Percentiles rank a stretch among this genome's conserved stretches.
These are phyloP conservation scores for Fopius arisanus DNA, from an alignment of 1,140 invertebrate genomes.

Conservation along the genomic window DNA sequence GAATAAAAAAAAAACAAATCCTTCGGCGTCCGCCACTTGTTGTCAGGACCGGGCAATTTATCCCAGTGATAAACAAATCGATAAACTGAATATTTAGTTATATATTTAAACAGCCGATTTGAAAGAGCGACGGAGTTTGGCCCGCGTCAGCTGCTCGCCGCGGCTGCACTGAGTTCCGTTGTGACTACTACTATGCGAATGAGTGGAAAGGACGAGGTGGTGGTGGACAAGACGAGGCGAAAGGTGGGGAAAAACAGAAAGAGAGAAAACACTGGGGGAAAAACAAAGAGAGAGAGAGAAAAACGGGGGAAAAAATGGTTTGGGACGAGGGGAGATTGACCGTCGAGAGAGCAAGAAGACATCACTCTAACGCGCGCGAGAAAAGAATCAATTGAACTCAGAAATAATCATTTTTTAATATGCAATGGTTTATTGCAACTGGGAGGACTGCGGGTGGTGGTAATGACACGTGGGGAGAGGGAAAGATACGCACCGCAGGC, in stretches of 20 bases:
- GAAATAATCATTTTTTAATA: neutral
- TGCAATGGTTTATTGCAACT: neutral
- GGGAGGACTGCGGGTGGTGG: neutral
- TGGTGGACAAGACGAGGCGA: slow-evolving; percentile 26
- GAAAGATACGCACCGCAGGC: no score
- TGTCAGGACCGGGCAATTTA: no score
- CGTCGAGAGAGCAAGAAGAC: neutral
- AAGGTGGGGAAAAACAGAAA: slow-evolving; percentile 9
- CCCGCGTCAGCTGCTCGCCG: slow-evolving; percentile 41
- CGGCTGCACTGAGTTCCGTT: slow-evolving; percentile 44
- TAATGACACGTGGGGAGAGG: neutral
- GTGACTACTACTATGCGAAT: slow-evolving; percentile 34
- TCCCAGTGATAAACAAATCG: no score
- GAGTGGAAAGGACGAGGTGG: slow-evolving; percentile 36
- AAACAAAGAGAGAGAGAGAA: slow-evolving; percentile 1
- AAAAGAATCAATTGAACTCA: neutral
- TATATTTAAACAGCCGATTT: no score
- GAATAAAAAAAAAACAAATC: neutral
- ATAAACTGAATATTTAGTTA: no score
- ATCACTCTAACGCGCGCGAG: neutral
- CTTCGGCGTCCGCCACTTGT: slow-evolving; percentile 7
- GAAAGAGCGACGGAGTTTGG: slow-evolving; percentile 11
- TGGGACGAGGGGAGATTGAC: neutral
- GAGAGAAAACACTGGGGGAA: slow-evolving; percentile 22
- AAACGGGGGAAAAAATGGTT: slow-evolving; percentile 6